Conservation (phyloP, 2,888 invertebrate species). For the Villa cingulata region DNA sequence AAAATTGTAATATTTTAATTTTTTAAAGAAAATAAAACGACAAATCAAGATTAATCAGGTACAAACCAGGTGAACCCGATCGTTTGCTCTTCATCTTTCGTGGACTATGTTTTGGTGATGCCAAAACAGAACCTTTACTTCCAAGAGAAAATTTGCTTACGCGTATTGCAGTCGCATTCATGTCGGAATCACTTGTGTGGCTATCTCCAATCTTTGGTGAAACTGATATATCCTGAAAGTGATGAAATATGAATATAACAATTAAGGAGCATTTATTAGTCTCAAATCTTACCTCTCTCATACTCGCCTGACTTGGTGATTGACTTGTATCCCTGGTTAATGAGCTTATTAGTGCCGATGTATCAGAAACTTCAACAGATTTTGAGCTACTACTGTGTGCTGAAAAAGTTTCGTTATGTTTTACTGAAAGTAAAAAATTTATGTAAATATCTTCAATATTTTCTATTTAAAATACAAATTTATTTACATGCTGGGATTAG, state of each 20-base stretch:
- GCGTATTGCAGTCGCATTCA: conserved; percentile 33
- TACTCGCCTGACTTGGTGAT: conserved; percentile 38
- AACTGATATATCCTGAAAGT: conserved; percentile 10
- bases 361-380: conserved; percentile 38
- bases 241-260: background rate
- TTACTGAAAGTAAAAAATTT: conserved; percentile 5
- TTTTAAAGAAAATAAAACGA: too few relatives aligned
- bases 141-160: conserved; percentile 32
- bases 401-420: conserved; percentile 11
- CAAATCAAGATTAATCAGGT: background rate
- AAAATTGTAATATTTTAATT: background rate
- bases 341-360: conserved; percentile 47
- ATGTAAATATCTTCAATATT: background rate
- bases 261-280: background rate
- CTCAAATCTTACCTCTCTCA: conserved; percentile 16
- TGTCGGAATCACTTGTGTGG: conserved; percentile 26
- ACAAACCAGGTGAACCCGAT: background rate
- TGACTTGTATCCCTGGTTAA: conserved; percentile 48
- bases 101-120: conserved; percentile 29
- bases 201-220: conserved; percentile 9
- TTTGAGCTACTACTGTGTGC: conserved; percentile 21
- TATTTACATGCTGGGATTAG: conserved; percentile 42
- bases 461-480: background rate
- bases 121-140: conserved; percentile 33
- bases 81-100: conserved; percentile 17